Evolutionary conservation across 1,140 invertebrate genomes (phyloP).

Genomic region (Bombus haemorrhoidalis): DNA sequence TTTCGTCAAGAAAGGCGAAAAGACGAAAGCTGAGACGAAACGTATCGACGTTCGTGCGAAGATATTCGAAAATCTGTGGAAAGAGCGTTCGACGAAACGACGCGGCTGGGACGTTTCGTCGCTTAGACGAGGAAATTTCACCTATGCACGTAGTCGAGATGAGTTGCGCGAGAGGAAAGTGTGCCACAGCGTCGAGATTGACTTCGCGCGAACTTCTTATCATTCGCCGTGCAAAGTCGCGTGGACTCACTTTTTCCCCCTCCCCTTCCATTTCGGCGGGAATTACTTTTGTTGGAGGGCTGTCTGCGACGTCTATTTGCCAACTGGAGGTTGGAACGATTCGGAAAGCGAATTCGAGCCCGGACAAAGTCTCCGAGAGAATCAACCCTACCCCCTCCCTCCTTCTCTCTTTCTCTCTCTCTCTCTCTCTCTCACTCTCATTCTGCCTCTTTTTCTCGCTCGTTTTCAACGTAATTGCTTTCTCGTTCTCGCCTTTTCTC

Average conservation of each 20-base stretch:
- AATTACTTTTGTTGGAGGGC: slow-evolving; percentile 48
- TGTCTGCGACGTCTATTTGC: slow-evolving; percentile 50
- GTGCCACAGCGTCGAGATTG: slow-evolving; percentile 46
- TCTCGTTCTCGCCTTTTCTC: slow-evolving; percentile 31
- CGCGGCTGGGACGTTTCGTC: neutral
- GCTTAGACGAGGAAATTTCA: neutral
- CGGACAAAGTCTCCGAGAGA: slow-evolving; percentile 38
- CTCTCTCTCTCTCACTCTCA: neutral
- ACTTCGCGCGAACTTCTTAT: slow-evolving; percentile 58
- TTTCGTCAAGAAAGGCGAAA: no score
- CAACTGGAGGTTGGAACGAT: slow-evolving; percentile 33
- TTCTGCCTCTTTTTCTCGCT: neutral
- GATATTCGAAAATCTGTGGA: no score
- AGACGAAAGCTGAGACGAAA: no score
- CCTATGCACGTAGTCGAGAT: neutral
- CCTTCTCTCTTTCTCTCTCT: neutral
- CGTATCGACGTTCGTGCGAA: no score
- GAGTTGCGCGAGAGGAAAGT: slow-evolving; percentile 10
- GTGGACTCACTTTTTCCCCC: neutral
- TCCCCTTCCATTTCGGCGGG: slow-evolving; percentile 21
- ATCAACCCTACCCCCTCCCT: neutral
- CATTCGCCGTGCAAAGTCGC: slow-evolving; percentile 42
- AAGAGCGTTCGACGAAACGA: neutral
- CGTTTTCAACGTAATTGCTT: slow-evolving; percentile 35
- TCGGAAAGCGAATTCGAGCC: slow-evolving; percentile 29